Conservation (phyloP, 1,140 invertebrate genomes). For the Ctenoplectra terminalis region DNA sequence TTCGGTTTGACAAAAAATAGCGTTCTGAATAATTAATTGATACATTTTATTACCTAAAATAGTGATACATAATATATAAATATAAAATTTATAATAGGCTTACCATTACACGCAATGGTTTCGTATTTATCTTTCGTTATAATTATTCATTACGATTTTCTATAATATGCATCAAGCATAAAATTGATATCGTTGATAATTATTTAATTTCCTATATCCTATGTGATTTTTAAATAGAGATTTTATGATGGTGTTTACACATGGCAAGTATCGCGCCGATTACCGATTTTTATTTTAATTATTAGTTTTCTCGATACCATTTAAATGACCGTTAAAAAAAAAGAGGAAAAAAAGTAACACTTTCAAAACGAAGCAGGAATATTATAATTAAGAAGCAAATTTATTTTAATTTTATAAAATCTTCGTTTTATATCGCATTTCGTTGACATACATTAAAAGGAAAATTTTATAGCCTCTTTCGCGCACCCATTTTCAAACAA, state of each 20-base stretch:
- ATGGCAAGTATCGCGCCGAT: background rate
- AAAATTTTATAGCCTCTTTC: background rate
- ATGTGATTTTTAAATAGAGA: background rate
- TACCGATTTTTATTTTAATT: too few species aligned
- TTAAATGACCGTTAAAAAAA: background rate
- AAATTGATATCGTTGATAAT: background rate
- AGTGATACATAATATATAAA: conserved; percentile 14
- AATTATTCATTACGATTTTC: background rate
- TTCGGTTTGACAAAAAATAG: background rate
- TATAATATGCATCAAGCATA: conserved; percentile 14
- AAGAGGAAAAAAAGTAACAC: background rate
- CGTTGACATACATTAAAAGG: too few species aligned
- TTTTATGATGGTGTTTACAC: background rate
- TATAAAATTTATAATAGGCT: conserved; percentile 11
- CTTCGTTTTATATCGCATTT: background rate
- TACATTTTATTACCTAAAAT: conserved; percentile 24
- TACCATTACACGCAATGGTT: conserved; percentile 1
- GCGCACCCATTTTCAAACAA: background rate
- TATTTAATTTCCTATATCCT: background rate
- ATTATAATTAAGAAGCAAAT: background rate
- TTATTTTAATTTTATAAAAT: background rate
- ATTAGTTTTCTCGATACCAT: background rate
- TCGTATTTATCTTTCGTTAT: background rate
- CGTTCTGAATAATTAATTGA: conserved; percentile 3
- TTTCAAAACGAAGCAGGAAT: background rate